Percentiles rank a stretch among this genome's conserved stretches.
Evolutionary conservation across 2,113 vertebrate genomes (phyloP).

Genomic region (Gobio gobio): DNA sequence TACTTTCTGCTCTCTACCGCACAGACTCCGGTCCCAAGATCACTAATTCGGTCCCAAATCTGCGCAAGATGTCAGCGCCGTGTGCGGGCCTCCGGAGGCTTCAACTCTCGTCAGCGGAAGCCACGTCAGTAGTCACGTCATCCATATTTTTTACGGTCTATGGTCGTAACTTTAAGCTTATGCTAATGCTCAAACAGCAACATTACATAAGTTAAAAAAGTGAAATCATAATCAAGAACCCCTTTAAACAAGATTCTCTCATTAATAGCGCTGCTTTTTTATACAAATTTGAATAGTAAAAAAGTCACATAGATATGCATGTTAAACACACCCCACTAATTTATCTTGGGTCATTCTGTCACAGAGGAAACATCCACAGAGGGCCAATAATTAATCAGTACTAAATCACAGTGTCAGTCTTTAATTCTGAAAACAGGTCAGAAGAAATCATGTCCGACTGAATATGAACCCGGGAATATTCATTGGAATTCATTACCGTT

Average conservation of each 20-base stretch:
- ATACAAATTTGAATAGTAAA: not conserved
- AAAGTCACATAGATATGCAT: not conserved
- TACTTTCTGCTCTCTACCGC: too few species aligned
- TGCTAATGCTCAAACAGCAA: too few species aligned
- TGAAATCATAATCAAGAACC: too few species aligned
- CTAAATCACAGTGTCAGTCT: constrained; percentile 9
- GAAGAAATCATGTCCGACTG: constrained; percentile 1
- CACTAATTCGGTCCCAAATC: too few species aligned
- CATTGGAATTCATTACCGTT: constrained; percentile 20
- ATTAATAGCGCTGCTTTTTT: not conserved
- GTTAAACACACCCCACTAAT: not conserved
- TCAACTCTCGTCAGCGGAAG: too few species aligned
- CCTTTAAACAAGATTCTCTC: not conserved
- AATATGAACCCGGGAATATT: not conserved
- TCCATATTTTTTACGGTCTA: too few species aligned
- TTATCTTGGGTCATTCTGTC: constrained; percentile 22
- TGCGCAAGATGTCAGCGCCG: too few species aligned
- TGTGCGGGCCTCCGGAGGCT: too few species aligned
- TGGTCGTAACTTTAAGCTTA: too few species aligned
- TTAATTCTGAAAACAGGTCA: constrained; percentile 5
- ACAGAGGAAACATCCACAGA: not conserved
- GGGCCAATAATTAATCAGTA: constrained; percentile 1
- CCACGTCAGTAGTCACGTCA: too few species aligned
- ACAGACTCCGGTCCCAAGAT: too few species aligned
- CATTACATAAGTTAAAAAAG: too few species aligned